A percentile compares a stretch with the other conserved stretches of the same genome.
Evolutionary conservation across 2,888 invertebrate species (phyloP).

Genomic region (Pegoplata infirma): DNA sequence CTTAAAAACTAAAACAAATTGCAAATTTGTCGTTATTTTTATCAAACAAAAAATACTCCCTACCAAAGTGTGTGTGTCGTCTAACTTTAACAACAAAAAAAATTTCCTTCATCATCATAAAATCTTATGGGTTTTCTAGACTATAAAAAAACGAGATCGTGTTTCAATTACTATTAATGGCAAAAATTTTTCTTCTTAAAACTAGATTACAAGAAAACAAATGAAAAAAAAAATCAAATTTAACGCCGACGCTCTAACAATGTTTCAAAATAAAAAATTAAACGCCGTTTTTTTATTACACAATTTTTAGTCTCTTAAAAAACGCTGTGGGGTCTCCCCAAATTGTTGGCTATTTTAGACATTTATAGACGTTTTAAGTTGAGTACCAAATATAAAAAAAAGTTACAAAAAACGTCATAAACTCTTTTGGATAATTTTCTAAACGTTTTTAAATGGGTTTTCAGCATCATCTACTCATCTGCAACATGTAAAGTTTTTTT

Average conservation of each 20-base stretch:
- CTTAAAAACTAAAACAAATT: background rate
- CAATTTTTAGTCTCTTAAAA: background rate
- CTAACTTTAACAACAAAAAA: background rate
- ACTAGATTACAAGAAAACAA: background rate
- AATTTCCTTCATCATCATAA: constrained; percentile 1
- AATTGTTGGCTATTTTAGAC: background rate
- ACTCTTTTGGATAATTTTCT: constrained; percentile 11
- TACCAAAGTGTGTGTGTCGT: constrained; percentile 2
- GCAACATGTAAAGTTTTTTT: background rate
- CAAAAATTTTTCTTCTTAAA: background rate
- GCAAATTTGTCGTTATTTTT: constrained; percentile 37
- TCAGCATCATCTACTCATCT: background rate
- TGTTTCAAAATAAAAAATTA: constrained; percentile 27
- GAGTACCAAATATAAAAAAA: background rate
- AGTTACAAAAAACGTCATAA: background rate
- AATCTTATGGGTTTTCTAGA: constrained; percentile 21
- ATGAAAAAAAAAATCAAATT: constrained; percentile 5
- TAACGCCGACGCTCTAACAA: constrained; percentile 42
- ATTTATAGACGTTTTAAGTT: constrained; percentile 27
- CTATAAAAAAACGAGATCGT: constrained; percentile 31
- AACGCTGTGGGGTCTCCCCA: constrained; percentile 30
- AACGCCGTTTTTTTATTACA: constrained; percentile 35
- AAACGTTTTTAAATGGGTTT: constrained; percentile 17
- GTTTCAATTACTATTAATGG: constrained; percentile 20
- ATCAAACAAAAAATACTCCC: no score